Percentiles rank a stretch among this genome's conserved stretches.
Conservation (phyloP, 2,797 vertebrate species). For the Strix occidentalis region DNA sequence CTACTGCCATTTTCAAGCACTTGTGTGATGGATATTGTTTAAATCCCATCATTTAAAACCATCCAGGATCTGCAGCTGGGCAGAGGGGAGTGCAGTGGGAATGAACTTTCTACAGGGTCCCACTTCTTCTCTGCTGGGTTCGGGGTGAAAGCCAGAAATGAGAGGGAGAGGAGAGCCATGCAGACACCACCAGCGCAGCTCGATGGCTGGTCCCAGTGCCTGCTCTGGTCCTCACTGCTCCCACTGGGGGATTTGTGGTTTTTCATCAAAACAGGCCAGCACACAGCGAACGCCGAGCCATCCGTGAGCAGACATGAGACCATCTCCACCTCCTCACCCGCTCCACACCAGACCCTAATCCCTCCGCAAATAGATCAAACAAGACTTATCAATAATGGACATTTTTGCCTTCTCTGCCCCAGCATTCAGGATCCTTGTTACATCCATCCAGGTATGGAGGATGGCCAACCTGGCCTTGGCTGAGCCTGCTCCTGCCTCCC, state of each 20-base stretch:
- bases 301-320: not conserved
- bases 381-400: not conserved
- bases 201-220: not conserved
- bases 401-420: not conserved
- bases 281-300: rapidly evolving
- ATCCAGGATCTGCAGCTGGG: not conserved
- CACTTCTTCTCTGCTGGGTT: not conserved
- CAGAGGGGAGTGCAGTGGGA: not conserved
- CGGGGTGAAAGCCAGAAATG: not conserved
- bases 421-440: not conserved
- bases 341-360: not conserved
- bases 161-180: not conserved
- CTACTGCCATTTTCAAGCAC: not conserved
- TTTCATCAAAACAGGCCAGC: not conserved
- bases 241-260: not conserved
- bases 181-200: not conserved
- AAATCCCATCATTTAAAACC: not conserved
- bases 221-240: not conserved
- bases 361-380: not conserved
- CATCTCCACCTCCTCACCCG: not conserved
- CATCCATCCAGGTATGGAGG: not conserved
- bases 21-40: not conserved
- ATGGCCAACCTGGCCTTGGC: not conserved
- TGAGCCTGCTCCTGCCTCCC: not conserved
- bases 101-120: rapidly evolving